These are phyloP conservation scores for Andrena trimmerana DNA, from an alignment of 2,888 invertebrate species.

Conservation along the genomic window DNA sequence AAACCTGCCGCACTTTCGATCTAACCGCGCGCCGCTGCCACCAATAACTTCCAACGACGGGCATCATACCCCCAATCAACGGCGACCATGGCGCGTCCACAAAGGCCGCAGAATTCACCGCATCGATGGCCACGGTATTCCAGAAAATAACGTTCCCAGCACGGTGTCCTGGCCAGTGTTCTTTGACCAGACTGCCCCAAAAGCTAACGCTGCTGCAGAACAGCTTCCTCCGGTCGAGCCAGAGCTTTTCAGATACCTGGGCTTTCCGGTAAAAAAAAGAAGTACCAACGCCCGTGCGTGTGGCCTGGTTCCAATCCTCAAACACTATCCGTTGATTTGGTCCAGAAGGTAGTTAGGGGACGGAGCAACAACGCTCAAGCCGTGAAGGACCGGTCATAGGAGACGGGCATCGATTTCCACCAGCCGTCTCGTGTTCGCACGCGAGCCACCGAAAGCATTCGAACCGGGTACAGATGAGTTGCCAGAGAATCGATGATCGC, in stretches of 20 bases:
- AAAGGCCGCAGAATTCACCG: slow-evolving; percentile 43
- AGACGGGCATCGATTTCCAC: background rate
- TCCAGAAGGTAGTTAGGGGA: background rate
- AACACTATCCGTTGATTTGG: background rate
- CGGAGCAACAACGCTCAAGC: background rate
- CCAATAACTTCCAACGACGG: slow-evolving; percentile 66
- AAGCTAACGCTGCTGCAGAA: too few relatives aligned
- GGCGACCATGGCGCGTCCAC: slow-evolving; percentile 45
- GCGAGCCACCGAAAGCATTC: background rate
- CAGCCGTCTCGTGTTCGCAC: background rate
- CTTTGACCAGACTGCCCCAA: background rate
- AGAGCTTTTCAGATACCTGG: background rate
- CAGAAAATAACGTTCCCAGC: slow-evolving; percentile 16
- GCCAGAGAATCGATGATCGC: background rate
- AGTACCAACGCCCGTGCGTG: background rate
- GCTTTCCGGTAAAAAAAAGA: background rate
- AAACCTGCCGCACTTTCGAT: slow-evolving; percentile 57
- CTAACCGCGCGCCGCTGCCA: slow-evolving; percentile 66
- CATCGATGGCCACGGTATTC: slow-evolving; percentile 15
- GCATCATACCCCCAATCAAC: slow-evolving; percentile 66
- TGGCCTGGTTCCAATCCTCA: background rate
- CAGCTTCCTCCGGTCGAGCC: background rate
- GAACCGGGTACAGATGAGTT: background rate
- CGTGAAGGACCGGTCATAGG: background rate
- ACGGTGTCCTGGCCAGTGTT: background rate